phyloP scores from a whole-genome alignment of 2,888 invertebrate species.

The Rhagonycha fulva region DNA sequence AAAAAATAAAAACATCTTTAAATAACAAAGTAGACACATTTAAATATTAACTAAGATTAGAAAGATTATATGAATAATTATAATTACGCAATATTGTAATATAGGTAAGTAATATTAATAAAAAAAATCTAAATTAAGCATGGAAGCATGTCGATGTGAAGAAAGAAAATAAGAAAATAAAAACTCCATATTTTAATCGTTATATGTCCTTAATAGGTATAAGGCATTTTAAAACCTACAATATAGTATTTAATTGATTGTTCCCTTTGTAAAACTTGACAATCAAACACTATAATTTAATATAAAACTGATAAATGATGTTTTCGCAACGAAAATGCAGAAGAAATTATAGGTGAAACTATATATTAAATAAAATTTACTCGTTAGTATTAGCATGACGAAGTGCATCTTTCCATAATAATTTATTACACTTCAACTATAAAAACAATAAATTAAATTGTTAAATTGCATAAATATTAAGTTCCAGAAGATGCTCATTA shows the following conservation, averaged over 20 bases:
- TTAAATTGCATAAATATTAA: conserved; percentile 5
- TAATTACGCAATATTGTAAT: too few relatives aligned
- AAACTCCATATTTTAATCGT: too few relatives aligned
- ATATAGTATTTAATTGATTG: neutral
- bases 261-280: neutral
- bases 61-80: too few relatives aligned
- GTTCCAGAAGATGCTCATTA: conserved; percentile 32
- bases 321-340: neutral
- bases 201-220: too few relatives aligned
- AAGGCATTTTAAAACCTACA: neutral
- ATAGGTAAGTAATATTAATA: too few relatives aligned
- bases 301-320: too few relatives aligned
- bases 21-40: neutral
- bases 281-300: neutral
- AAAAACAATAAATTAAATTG: neutral
- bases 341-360: neutral
- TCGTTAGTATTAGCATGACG: neutral
- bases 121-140: neutral
- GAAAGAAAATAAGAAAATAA: too few relatives aligned
- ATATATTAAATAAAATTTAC: neutral
- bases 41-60: too few relatives aligned
- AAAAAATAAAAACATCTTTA: neutral
- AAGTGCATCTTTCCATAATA: neutral
- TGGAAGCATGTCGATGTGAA: conserved; percentile 6
- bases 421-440: neutral